Percentiles rank a stretch among this genome's conserved stretches.
Evolutionary conservation across 2,797 vertebrate genomes (phyloP).

Genomic region (Labeo calbasu): DNA sequence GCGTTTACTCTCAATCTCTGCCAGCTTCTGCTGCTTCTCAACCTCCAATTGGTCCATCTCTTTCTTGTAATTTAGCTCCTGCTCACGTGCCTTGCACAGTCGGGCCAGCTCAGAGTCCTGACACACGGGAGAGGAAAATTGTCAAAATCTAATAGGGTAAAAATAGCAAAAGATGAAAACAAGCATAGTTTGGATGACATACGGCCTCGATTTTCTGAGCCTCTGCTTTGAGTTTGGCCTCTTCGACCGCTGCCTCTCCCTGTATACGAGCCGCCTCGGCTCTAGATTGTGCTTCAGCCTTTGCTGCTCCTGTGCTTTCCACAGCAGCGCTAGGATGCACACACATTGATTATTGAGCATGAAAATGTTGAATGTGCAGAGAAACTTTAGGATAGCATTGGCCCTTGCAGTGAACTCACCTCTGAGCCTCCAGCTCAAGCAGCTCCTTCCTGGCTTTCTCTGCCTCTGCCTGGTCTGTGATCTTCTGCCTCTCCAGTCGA

Average conservation of each 20-base stretch:
- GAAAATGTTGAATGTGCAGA: neutral
- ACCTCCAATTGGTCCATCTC: conserved; percentile 80
- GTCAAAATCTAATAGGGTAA: neutral
- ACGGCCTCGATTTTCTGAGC: conserved; percentile 88
- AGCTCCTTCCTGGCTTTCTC: conserved; percentile 86
- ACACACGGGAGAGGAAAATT: neutral
- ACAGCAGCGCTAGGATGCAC: conserved; percentile 79
- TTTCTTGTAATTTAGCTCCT: conserved; percentile 81
- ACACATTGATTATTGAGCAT: conserved; percentile 4
- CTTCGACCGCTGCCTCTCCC: conserved; percentile 85
- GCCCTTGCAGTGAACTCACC: conserved; percentile 69
- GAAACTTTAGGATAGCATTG: neutral
- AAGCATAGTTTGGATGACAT: conserved; percentile 47
- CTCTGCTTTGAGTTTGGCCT: conserved; percentile 87
- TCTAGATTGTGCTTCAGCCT: conserved; percentile 86
- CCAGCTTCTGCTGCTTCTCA: conserved; percentile 79
- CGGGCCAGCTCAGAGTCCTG: conserved; percentile 86
- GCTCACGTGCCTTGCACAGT: conserved; percentile 79
- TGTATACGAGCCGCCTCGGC: conserved; percentile 87
- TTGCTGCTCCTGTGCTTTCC: conserved; percentile 89
- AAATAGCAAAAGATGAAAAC: neutral
- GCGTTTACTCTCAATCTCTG: conserved; percentile 79
- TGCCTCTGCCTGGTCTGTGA: conserved; percentile 87
- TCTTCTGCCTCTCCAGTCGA: conserved; percentile 87
- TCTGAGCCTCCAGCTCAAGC: conserved; percentile 89